Evolutionary conservation across 1,140 invertebrate genomes (phyloP).

Genomic region (Delia radicum): DNA sequence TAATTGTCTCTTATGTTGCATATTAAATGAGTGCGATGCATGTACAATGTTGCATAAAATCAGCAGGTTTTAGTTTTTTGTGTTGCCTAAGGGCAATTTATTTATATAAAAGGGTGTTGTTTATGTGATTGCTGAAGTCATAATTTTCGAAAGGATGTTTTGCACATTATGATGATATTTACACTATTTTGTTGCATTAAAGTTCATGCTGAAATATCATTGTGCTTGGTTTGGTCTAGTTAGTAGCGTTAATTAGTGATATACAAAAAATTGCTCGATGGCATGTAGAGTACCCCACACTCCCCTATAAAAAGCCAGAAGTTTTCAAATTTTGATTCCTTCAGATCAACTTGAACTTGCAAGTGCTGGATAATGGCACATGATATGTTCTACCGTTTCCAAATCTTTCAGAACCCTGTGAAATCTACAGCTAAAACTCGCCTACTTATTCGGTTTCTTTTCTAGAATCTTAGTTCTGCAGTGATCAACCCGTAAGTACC

Average conservation of each 20-base stretch:
- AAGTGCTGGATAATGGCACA: no score
- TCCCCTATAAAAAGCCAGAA: no score
- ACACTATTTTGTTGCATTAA: neutral
- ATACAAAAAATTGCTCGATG: no score
- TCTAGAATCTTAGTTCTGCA: no score
- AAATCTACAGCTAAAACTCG: no score
- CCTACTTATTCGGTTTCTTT: no score
- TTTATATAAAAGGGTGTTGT: neutral
- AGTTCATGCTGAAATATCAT: neutral
- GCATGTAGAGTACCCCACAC: no score
- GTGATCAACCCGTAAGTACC: no score
- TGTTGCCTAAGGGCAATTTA: neutral
- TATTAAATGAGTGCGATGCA: neutral
- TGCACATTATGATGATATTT: neutral
- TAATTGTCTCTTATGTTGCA: neutral
- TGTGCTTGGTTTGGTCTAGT: neutral
- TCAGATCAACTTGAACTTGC: no score
- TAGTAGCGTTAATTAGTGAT: neutral
- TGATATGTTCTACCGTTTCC: no score
- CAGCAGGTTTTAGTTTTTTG: neutral
- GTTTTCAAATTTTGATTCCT: no score
- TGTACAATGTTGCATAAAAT: neutral
- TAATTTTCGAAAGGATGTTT: neutral
- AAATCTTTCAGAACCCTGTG: no score
- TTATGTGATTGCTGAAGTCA: neutral